A percentile compares a stretch with the other conserved stretches of the same genome.
phyloP scores from a whole-genome alignment of 30 jellyfish, hydroid and myxozoan genomes.

The Nemopilema nomurai region DNA sequence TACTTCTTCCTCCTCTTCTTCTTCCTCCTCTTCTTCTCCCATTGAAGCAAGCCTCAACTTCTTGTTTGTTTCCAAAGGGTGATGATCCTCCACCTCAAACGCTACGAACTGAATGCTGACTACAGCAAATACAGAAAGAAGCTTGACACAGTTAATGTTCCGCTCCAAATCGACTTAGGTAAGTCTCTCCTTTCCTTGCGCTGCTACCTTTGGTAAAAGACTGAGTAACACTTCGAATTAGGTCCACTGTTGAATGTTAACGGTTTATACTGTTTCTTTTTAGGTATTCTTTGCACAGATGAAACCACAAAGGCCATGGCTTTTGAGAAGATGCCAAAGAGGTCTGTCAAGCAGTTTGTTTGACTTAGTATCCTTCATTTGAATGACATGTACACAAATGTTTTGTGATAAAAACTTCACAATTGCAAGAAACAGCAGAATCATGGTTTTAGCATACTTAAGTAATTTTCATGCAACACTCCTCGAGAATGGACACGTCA shows the following conservation, averaged over 20 bases:
- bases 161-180: constrained; percentile 62
- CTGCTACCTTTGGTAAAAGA: no score
- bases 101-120: constrained; percentile 65
- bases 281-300: constrained; percentile 59
- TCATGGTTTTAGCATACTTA: no score
- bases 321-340: constrained; percentile 28
- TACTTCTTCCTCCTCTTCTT: background rate
- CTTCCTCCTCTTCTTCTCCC: background rate
- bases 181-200: background rate
- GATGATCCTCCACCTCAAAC: constrained; percentile 77
- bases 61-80: constrained; percentile 63
- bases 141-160: constrained; percentile 64
- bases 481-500: no score
- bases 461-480: no score
- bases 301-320: constrained; percentile 32
- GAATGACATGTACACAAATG: no score
- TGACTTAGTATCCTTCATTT: background rate
- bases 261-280: background rate
- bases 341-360: constrained; percentile 1
- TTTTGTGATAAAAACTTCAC: background rate
- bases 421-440: background rate
- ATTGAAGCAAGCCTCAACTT: no score
- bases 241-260: background rate
- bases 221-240: no score
- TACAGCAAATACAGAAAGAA: constrained; percentile 57